phyloP scores from a whole-genome alignment of 2,888 invertebrate species.

The Thumatha senex region DNA sequence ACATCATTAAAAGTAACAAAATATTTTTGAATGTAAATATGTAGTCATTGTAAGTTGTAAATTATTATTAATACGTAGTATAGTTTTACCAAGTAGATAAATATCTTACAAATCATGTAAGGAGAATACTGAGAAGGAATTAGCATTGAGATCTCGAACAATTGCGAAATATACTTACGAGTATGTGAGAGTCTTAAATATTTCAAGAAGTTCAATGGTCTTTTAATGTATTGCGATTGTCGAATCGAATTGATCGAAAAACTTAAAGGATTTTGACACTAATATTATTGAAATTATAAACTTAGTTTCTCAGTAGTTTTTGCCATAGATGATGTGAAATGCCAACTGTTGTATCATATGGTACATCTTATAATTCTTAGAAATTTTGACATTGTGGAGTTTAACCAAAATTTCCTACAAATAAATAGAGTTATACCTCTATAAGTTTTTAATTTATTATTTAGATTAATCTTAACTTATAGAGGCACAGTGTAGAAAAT shows the following conservation, averaged over 20 bases:
- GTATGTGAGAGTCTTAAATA: constrained; percentile 17
- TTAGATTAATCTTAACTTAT: no score
- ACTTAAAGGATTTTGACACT: constrained; percentile 55
- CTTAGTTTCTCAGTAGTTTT: constrained; percentile 12
- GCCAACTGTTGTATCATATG: constrained; percentile 6
- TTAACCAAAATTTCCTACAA: no score
- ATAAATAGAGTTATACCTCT: no score
- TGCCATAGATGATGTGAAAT: constrained; percentile 5
- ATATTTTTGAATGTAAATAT: no score
- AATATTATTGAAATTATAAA: constrained; percentile 36
- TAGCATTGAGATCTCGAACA: constrained; percentile 13
- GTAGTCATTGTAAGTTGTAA: no score
- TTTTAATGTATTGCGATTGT: constrained; percentile 44
- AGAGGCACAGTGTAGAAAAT: no score
- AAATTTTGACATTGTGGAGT: no score
- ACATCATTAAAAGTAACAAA: no score
- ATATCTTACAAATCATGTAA: neutral
- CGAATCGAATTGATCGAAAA: constrained; percentile 63
- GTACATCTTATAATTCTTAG: constrained; percentile 1
- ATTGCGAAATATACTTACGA: constrained; percentile 26
- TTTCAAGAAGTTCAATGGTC: constrained; percentile 35
- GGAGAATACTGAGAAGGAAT: neutral
- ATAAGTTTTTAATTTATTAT: no score
- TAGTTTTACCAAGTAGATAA: neutral
- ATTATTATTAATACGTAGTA: no score